Percentiles rank a stretch among this genome's conserved stretches.
phyloP scores from a whole-genome alignment of 2,888 invertebrate genomes.

The Ectemnius continuus region DNA sequence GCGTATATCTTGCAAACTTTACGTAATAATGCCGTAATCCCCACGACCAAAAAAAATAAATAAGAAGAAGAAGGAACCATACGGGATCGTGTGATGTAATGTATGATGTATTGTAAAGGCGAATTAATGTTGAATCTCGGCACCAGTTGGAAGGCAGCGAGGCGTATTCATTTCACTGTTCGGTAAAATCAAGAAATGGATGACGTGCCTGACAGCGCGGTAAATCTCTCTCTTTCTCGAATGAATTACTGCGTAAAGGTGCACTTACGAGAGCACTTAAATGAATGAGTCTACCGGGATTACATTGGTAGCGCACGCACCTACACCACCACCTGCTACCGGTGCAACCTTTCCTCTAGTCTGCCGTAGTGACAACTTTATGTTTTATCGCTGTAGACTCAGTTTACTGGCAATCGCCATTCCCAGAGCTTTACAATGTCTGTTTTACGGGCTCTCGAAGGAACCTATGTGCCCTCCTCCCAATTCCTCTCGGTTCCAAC shows the following conservation, averaged over 20 bases:
- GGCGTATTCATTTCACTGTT: background rate
- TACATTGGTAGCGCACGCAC: slow-evolving; percentile 46
- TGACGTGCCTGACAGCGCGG: background rate
- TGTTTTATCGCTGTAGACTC: slow-evolving; percentile 47
- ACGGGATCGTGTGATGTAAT: background rate
- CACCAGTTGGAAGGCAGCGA: background rate
- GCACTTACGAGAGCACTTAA: slow-evolving; percentile 42
- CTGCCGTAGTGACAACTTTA: slow-evolving; percentile 46
- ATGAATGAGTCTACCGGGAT: slow-evolving; percentile 53
- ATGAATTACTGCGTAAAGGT: slow-evolving; percentile 23
- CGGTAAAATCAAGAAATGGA: slow-evolving; percentile 4
- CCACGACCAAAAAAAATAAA: background rate
- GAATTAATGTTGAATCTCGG: background rate
- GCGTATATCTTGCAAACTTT: background rate
- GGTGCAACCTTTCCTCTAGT: slow-evolving; percentile 9
- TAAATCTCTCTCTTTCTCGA: slow-evolving; percentile 10
- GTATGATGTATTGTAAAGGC: background rate
- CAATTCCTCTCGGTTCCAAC: slow-evolving; percentile 14
- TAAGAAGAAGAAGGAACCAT: background rate
- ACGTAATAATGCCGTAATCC: slow-evolving; percentile 2
- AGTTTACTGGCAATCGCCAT: slow-evolving; percentile 66
- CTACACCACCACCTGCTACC: slow-evolving; percentile 41
- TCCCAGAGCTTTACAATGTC: slow-evolving; percentile 69
- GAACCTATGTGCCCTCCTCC: slow-evolving; percentile 18
- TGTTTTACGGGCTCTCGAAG: slow-evolving; percentile 56